Evolutionary conservation across 2,888 invertebrate genomes (phyloP).

Genomic region (Choristoneura rosaceana): DNA sequence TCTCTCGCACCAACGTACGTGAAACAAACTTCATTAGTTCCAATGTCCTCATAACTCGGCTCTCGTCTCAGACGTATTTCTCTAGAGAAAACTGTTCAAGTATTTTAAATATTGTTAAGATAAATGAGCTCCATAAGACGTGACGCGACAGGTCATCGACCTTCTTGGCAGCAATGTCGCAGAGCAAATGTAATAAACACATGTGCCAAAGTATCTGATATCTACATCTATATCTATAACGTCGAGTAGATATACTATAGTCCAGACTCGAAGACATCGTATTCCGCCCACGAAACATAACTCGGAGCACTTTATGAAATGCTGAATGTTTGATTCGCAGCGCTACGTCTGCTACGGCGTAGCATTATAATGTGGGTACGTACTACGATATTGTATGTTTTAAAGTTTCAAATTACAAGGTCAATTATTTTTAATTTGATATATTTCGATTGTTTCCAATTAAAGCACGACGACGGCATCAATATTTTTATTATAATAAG

Average conservation of each 20-base stretch:
- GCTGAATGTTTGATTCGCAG: constrained; percentile 10
- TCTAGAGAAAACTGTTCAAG: constrained; percentile 11
- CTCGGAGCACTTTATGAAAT: constrained; percentile 28
- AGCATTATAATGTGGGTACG: neutral
- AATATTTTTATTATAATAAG: too few species aligned
- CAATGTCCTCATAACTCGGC: constrained; percentile 24
- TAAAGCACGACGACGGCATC: too few species aligned
- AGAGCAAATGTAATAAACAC: constrained; percentile 11
- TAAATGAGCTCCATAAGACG: constrained; percentile 12
- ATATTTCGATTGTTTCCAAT: too few species aligned
- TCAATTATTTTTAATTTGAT: neutral
- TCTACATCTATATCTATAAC: neutral
- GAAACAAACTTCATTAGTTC: constrained; percentile 35
- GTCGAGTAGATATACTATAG: neutral
- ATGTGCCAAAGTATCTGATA: constrained; percentile 5
- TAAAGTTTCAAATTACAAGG: neutral
- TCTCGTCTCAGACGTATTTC: constrained; percentile 28
- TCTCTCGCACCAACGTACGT: constrained; percentile 15
- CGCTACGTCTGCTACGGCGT: constrained; percentile 21
- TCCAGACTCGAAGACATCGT: constrained; percentile 16
- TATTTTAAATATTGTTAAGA: constrained; percentile 16
- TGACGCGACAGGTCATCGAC: constrained; percentile 7
- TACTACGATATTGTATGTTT: neutral
- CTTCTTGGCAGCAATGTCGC: constrained; percentile 1
- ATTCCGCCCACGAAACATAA: constrained; percentile 4